phyloP scores from a whole-genome alignment of 2,113 vertebrate genomes.

The Thermophis baileyi region DNA sequence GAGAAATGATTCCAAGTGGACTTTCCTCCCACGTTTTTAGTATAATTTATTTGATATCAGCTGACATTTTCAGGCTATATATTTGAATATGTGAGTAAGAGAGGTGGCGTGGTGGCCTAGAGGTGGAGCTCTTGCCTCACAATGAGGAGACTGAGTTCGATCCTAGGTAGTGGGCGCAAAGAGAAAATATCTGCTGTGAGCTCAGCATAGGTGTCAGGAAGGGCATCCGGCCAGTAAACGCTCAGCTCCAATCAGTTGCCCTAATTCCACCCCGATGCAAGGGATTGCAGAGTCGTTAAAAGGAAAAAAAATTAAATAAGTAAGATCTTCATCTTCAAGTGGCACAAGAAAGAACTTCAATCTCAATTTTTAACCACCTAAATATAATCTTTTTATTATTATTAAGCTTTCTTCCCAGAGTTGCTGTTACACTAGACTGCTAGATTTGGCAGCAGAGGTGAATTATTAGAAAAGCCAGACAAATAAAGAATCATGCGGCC shows the following conservation, averaged over 20 bases:
- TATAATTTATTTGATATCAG: not conserved
- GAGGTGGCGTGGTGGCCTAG: not conserved
- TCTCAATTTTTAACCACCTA: not conserved
- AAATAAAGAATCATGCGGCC: not conserved
- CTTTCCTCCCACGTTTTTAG: not conserved
- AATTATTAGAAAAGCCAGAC: not conserved
- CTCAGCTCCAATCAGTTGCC: not conserved
- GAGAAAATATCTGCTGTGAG: not conserved
- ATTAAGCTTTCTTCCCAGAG: not conserved
- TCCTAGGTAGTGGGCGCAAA: not conserved
- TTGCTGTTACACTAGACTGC: not conserved
- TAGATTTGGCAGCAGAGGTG: not conserved
- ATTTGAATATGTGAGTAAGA: not conserved
- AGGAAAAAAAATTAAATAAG: not conserved
- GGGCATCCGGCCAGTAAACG: not conserved
- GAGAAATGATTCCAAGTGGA: not conserved
- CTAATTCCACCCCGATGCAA: not conserved
- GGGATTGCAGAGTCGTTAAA: not conserved
- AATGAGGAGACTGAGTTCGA: not conserved
- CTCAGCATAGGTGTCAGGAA: accelerated
- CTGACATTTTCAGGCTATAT: not conserved
- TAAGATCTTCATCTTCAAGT: not conserved
- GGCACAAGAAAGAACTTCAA: not conserved
- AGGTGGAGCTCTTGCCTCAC: not conserved
- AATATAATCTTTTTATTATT: not conserved